Base-by-base conservation (phyloP, 2,888 invertebrate genomes). In the Eupithecia pulchellata region DNA sequence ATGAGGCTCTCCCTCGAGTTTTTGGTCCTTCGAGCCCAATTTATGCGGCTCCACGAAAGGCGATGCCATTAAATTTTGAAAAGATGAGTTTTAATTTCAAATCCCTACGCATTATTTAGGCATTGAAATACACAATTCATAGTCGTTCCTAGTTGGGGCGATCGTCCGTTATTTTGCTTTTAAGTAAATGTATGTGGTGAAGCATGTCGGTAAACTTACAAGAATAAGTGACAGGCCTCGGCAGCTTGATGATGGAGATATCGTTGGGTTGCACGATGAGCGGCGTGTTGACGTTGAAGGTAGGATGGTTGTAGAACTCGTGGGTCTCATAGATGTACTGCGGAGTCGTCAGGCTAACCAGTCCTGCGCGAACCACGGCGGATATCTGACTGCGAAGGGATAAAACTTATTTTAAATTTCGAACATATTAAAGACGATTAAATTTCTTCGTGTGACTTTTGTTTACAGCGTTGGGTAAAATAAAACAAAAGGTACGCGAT, bases 191-290 rank as follows among this genome's bases (percentile, higher is more conserved):
- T n/a, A n/a, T 5, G 32, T 4, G 6, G 32, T 32, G 4, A 32
- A 32, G 6, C 4, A 32, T 4, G 6, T 60, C 60, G 17, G 25
- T 36, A 36, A 39, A 78, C 89, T 84, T 71, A 92, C 92, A 73
- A 57, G 77, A 81, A 65, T 86, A 92, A 0, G 77, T 75, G 25
- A 90, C 79, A 0, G 86, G 83, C 0, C 47, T 57, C 0, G 70
- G 76, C 68, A 92, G 78, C 66, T 84, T 85, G 5, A 91, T 65
- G 4, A 92, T 74, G 11, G 88, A 73, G 72, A 93, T 88, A 64
- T 93, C 93, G 66, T 93, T 85, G 0, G 88, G 84, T 73, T 93
- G 93, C 52, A 91, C 92, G 0, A 84, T 36, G 0, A 0, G 2
- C 0, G 87, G 84, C 0, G 36, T 57, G 30, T 27, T 25, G 57